Evolutionary conservation across 2,113 vertebrate genomes (phyloP).

Genomic region (Otolemur garnettii): DNA sequence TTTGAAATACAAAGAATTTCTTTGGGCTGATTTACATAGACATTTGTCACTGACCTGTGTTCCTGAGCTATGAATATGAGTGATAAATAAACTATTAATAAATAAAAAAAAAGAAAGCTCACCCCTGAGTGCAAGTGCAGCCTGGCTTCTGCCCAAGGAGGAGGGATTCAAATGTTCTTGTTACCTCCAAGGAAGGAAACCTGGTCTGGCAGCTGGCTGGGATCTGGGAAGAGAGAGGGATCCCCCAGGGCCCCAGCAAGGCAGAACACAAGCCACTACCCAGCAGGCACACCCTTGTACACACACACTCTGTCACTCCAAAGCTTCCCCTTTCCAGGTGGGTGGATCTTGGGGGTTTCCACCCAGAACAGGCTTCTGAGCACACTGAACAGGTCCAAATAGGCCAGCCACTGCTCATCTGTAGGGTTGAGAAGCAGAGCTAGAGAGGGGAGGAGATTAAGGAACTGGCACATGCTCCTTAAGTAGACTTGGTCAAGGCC

Average conservation of each 20-base stretch:
- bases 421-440: background rate
- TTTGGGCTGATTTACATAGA: too few species aligned
- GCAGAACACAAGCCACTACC: background rate
- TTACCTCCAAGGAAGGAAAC: background rate
- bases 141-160: background rate
- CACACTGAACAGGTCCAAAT: background rate
- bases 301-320: background rate
- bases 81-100: too few species aligned
- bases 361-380: background rate
- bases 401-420: background rate
- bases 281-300: background rate
- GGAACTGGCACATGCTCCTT: background rate
- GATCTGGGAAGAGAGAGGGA: background rate
- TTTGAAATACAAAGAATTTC: too few species aligned
- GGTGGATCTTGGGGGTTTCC: slow-evolving; percentile 29
- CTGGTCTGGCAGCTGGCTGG: background rate
- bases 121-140: background rate
- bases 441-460: background rate
- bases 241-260: background rate
- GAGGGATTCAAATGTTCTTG: background rate
- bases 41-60: too few species aligned
- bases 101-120: background rate
- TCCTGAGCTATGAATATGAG: too few species aligned
- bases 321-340: background rate
- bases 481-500: background rate